Base-by-base conservation (phyloP, 2,113 vertebrate species). In the Elephas maximus region DNA sequence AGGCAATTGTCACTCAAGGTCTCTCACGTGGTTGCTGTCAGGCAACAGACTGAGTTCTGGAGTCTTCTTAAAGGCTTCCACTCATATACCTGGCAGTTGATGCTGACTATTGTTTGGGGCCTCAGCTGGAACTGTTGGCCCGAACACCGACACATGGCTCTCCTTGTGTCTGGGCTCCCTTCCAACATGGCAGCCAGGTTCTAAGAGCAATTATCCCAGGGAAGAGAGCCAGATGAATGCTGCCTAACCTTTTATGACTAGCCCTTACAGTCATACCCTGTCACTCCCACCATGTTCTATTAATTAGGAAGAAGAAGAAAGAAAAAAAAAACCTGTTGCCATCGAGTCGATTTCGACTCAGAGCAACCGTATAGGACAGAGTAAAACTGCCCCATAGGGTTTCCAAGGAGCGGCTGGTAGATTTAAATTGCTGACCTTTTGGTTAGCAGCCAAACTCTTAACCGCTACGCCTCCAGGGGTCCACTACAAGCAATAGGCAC, bases 1-100 rank as follows among this genome's bases (percentile, higher is more conserved):
- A n/a, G 62, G 28, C 0, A 0, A 28, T 62, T 84, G 60, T n/a
- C 41, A 41, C 21, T 37, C 48, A 6, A 41, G 44, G 24, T 51
- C 51, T 69, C 11, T 91, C 30, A 2, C 28, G 78, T 83, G 41
- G 23, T 20, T 51, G 18, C 37, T 62, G 71, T 81, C 30, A 33
- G 26, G 41, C 18, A 62, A 30, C 9, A 12, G 28, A 53, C 67
- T 30, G 23, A 37, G 88, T 44, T 73, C 73, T 57, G 51, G 26
- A 23, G 6, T 28, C 15, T 92, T 60, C 79, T 1, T 18, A 14
- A 76, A 65, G 24, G n/a, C 51, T 71, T 83, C 62, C 15, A 15
- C 33, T 93, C 51, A 8, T 18, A 30, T 12, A 23, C 30, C 65
- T 74, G n/a, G 57, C 17, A 53, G 28, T 20, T 17, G 44, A 62